phyloP scores from a whole-genome alignment of 2,797 vertebrate species.

The Propithecus deckenii region DNA sequence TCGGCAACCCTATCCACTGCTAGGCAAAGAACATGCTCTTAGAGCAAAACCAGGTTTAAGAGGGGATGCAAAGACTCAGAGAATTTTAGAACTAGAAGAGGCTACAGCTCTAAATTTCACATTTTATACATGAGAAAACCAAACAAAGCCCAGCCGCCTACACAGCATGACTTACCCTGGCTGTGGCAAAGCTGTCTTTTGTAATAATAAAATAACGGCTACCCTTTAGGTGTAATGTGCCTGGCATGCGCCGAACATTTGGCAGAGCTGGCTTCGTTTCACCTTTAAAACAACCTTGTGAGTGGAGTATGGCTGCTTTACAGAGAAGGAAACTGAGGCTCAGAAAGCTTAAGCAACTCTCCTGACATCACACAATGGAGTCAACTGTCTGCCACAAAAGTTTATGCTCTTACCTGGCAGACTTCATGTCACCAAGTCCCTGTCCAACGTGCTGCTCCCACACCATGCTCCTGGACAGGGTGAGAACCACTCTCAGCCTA shows the following conservation, averaged over 20 bases:
- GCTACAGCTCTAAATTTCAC: not conserved
- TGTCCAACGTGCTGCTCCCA: accelerated
- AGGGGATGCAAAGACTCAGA: not conserved
- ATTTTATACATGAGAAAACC: not conserved
- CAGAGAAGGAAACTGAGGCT: not conserved
- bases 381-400: not conserved
- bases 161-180: too few relatives aligned
- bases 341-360: not conserved
- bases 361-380: not conserved
- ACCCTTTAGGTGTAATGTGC: not conserved
- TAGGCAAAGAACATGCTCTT: not conserved
- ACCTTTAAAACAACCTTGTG: not conserved
- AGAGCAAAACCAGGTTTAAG: not conserved
- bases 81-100: not conserved
- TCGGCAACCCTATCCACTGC: not conserved
- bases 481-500: not conserved
- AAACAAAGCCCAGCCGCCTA: not conserved
- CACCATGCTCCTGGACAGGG: not conserved
- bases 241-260: not conserved
- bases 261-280: not conserved
- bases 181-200: not conserved
- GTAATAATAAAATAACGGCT: not conserved
- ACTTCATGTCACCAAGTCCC: not conserved
- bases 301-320: not conserved
- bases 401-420: not conserved